Evolutionary conservation across 1,140 invertebrate genomes (phyloP), one percentile per base, ranked within the genome.

Genomic region (Drosophila pseudoananassae): DNA sequence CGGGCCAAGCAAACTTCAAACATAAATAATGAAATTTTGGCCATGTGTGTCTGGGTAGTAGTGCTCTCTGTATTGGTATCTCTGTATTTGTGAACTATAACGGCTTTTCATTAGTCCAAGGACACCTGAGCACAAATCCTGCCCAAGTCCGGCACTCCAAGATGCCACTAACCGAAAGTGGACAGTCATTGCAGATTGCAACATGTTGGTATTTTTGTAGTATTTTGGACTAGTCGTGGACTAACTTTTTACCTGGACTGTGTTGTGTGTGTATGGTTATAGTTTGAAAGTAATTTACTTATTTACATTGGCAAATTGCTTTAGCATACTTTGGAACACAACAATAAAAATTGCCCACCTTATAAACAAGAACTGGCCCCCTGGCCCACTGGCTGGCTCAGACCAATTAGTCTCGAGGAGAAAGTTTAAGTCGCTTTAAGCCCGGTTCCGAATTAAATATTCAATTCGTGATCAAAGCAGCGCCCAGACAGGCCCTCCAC

Each of bases 21-120:
- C 64, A 81, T 85, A 85, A 85, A 87, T 85, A 78, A 87, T 82
- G 64, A 75, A 75, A 82, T 71, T 69, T 56, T 36, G 50, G 50
- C 31, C 71, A 47, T 79, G 46, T 75, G 59, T 46, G 53, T 58
- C 51, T 68, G 17, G 38, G 1, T 31, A 51, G 33, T 9, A 20
- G 15, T 68, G 53, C 8, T 49, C 23, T 69, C 1, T 38, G 27
- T 53, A 50, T 46, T n/a, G 51, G 45, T 27, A 14, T 12, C 10
- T 20, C 4, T 53, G 56, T 56, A 61, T 61, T 17, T 25, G 47
- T 63, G 40, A 49, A 57, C 52, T 60, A 57, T 81, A 54, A 66
- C 75, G 74, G 56, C 78, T 75, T 85, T 87, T 87, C 87, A 85
- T 85, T 85, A 87, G 82, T 66, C 60, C 82, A 85, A 87, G 82